Evolutionary conservation across 2,797 vertebrate genomes (phyloP).

Genomic region (Esox lucius): DNA sequence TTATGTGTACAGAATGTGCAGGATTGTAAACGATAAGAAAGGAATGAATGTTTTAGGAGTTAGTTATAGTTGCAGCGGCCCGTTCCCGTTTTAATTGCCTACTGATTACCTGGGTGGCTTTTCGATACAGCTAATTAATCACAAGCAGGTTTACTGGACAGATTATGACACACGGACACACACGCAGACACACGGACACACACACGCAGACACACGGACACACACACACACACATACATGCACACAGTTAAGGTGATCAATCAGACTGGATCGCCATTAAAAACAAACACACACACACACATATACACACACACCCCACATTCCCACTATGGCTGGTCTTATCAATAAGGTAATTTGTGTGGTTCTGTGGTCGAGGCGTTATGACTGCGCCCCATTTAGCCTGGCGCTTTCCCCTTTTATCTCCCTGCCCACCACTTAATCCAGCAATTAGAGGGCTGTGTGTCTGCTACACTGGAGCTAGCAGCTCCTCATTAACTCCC

Average conservation of each 20-base stretch:
- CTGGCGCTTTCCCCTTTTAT: slow-evolving; percentile 65
- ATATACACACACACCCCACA: slow-evolving; percentile 20
- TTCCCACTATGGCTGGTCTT: slow-evolving; percentile 53
- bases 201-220: slow-evolving; percentile 21
- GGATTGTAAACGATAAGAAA: slow-evolving; percentile 33
- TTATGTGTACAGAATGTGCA: slow-evolving; percentile 27
- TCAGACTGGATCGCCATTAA: slow-evolving; percentile 55
- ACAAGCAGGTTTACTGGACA: slow-evolving; percentile 17
- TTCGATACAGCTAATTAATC: slow-evolving; percentile 64
- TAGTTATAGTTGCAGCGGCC: slow-evolving; percentile 14
- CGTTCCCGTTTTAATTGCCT: slow-evolving; percentile 60
- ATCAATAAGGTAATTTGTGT: slow-evolving; percentile 75
- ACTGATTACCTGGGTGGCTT: slow-evolving; percentile 51
- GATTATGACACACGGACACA: slow-evolving; percentile 13
- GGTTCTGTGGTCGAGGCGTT: slow-evolving; percentile 57
- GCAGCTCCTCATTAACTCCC: slow-evolving; percentile 59
- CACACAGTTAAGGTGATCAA: slow-evolving; percentile 58
- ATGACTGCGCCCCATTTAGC: slow-evolving; percentile 65
- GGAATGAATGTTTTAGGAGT: slow-evolving; percentile 26
- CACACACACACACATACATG: slow-evolving; percentile 11
- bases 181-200: slow-evolving; percentile 21
- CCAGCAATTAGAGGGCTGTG: slow-evolving; percentile 64
- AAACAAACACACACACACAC: slow-evolving; percentile 44
- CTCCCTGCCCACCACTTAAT: slow-evolving; percentile 66
- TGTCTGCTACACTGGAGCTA: slow-evolving; percentile 37